phyloP scores from a whole-genome alignment of 2,113 vertebrate species.

The Eleginops maclovinus region DNA sequence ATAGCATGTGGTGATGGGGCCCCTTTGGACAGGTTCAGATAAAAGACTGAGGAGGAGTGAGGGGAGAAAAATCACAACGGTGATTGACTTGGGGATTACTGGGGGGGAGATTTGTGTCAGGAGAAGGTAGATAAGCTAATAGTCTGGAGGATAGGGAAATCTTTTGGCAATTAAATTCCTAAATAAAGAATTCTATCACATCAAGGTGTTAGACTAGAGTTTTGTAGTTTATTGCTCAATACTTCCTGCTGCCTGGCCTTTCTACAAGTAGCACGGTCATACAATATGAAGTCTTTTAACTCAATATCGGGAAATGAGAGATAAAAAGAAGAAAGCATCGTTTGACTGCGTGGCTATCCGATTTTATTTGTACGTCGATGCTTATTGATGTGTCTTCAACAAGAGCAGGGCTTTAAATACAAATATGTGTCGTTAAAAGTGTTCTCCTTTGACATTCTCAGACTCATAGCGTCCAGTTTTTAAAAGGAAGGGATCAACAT shows the following conservation, averaged over 20 bases:
- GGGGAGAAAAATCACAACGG: neutral
- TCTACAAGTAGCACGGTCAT: neutral
- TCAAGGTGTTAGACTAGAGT: neutral
- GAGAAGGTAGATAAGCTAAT: neutral
- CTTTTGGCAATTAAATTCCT: neutral
- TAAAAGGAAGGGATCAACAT: neutral
- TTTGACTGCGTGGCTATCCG: neutral
- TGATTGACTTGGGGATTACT: slow-evolving; percentile 19
- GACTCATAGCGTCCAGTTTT: neutral
- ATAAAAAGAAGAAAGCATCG: neutral
- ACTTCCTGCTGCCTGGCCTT: neutral
- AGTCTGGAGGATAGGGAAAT: neutral
- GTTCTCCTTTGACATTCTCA: neutral
- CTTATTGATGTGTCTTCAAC: neutral
- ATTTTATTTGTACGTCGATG: neutral
- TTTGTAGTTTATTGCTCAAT: neutral
- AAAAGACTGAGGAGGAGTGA: slow-evolving; percentile 22
- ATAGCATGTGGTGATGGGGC: slow-evolving; percentile 21
- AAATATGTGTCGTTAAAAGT: neutral
- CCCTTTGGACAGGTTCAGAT: slow-evolving; percentile 52
- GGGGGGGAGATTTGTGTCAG: neutral
- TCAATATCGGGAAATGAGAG: neutral
- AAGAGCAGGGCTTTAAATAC: neutral
- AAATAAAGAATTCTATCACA: neutral
- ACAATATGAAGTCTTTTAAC: neutral